These are phyloP conservation scores for Akabosia matsudoensis DNA, from an alignment of 1,140 invertebrate genomes.

Conservation along the genomic window DNA sequence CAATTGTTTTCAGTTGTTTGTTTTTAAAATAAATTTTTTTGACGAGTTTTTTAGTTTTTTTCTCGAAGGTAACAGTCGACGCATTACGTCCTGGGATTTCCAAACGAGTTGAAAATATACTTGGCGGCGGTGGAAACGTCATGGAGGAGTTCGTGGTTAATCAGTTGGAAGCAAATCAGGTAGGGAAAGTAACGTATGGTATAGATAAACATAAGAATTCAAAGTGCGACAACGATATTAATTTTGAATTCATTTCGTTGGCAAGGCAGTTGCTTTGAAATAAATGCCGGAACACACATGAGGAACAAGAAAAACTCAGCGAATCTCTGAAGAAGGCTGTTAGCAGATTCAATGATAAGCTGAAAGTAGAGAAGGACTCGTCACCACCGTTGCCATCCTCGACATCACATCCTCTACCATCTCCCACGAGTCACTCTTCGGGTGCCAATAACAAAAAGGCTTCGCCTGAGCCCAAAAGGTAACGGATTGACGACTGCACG, in stretches of 20 bases:
- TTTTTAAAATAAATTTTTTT: no score
- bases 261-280: constrained; percentile 10
- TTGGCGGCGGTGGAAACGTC: constrained; percentile 97
- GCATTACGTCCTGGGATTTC: constrained; percentile 99
- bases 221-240: neutral
- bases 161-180: constrained; percentile 79
- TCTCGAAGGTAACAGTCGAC: constrained; percentile 95
- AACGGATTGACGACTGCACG: neutral
- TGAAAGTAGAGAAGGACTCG: constrained; percentile 42
- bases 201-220: constrained; percentile 1
- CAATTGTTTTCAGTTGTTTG: no score
- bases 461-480: neutral
- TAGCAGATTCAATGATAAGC: constrained; percentile 37
- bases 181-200: neutral
- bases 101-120: constrained; percentile 87
- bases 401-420: neutral
- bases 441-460: neutral
- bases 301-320: constrained; percentile 68
- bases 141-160: constrained; percentile 98
- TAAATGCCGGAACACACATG: constrained; percentile 54
- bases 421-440: neutral
- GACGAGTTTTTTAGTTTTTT: no score
- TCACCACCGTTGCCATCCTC: constrained; percentile 21
- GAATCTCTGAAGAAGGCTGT: constrained; percentile 56
- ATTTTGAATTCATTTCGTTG: constrained; percentile 33